Evolutionary conservation across 2,113 vertebrate genomes (phyloP).

Genomic region (Catharus fuscescens): DNA sequence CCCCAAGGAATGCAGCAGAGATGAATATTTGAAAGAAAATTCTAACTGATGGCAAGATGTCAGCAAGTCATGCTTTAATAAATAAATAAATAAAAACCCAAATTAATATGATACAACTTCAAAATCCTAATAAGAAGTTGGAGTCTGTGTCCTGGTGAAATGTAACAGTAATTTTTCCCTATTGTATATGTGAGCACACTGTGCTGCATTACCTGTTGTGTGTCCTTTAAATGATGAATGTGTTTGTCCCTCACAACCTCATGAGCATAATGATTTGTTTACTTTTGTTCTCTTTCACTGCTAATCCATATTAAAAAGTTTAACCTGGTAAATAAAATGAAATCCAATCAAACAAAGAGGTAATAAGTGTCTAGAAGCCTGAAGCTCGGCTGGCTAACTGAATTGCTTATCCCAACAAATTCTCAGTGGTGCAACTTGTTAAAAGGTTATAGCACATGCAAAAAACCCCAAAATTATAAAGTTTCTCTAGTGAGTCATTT

Average conservation of each 20-base stretch:
- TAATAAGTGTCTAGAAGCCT: not conserved
- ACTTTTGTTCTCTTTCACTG: not conserved
- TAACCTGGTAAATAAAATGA: constrained; percentile 24
- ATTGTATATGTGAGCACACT: not conserved
- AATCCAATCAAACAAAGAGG: not conserved
- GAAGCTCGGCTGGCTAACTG: not conserved
- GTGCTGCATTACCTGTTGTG: not conserved
- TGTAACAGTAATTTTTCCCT: not conserved
- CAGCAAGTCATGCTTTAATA: not conserved
- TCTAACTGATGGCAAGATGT: not conserved
- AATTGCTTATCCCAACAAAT: not conserved
- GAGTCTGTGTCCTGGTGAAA: not conserved
- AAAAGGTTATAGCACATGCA: not conserved
- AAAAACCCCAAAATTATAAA: not conserved
- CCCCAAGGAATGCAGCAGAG: not conserved
- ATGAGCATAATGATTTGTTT: constrained; percentile 21
- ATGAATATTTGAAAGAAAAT: not conserved
- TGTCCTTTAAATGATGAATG: constrained; percentile 52
- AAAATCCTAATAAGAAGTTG: not conserved
- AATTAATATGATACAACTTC: not conserved
- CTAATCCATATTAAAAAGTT: constrained; percentile 18
- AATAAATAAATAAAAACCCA: not conserved
- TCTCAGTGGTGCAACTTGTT: not conserved
- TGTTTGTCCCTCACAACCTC: not conserved
- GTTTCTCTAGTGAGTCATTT: not conserved